phyloP scores from a whole-genome alignment of 2,888 invertebrate genomes.

The Eugnorisma glareosa region DNA sequence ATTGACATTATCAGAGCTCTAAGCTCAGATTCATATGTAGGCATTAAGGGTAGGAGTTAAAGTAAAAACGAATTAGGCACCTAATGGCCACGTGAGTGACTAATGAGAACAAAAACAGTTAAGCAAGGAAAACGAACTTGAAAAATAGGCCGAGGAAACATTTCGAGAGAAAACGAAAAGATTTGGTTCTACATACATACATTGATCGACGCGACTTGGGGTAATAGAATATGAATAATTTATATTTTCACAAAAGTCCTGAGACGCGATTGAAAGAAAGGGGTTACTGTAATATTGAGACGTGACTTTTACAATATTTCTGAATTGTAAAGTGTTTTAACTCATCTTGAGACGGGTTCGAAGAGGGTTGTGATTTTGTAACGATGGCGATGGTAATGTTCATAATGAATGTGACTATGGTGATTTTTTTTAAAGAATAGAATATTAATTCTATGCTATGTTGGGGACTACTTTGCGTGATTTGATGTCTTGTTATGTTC shows the following conservation, averaged over 20 bases:
- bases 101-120: slow-evolving; percentile 45
- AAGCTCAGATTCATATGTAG: too few species aligned
- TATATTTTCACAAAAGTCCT: slow-evolving; percentile 62
- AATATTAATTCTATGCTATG: too few species aligned
- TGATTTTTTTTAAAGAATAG: neutral
- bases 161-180: slow-evolving; percentile 3
- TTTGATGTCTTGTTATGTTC: too few species aligned
- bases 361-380: slow-evolving; percentile 3
- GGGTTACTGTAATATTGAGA: slow-evolving; percentile 59
- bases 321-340: slow-evolving; percentile 38
- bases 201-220: slow-evolving; percentile 45
- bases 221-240: slow-evolving; percentile 67
- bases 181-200: slow-evolving; percentile 40
- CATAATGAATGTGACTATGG: too few species aligned
- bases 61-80: neutral
- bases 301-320: slow-evolving; percentile 60
- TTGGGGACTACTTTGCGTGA: too few species aligned
- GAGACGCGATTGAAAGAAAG: slow-evolving; percentile 63
- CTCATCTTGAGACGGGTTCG: slow-evolving; percentile 28
- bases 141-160: slow-evolving; percentile 29
- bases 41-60: neutral
- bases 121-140: neutral
- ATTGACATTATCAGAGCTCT: too few species aligned
- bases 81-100: slow-evolving; percentile 15
- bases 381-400: neutral